Base-by-base conservation (phyloP, 2,797 vertebrate species). In the Pagetopsis macropterus region DNA sequence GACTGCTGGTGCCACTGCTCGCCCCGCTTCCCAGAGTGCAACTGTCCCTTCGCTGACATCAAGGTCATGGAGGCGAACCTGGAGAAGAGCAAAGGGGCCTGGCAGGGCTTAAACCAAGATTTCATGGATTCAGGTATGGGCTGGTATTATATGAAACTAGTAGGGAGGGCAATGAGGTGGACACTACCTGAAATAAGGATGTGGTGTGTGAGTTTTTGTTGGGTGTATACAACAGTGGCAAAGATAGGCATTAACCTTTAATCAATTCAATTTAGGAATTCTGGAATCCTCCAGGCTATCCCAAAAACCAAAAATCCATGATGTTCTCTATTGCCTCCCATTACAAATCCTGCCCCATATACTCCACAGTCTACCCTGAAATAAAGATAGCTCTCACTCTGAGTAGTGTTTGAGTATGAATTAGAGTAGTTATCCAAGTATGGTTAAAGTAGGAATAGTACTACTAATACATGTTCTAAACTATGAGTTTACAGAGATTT, bases 1-100 rank as follows among this genome's bases (percentile, higher is more conserved):
- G 98, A 99, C 93, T 99, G 98, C 91, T 97, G 93, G 97, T 99
- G 98, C 89, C 94, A 89, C 37, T 99, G 98, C 88, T 94, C 95
- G 16, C 67, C 95, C 2, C 83, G 94, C 61, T 98, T 96, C 84
- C 96, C 97, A 9, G 95, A 95, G 63, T 99, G 98, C 92, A 99
- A 98, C 93, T 99, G 98, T 86, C 98, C 98, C 0, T 95, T 96
- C 1, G 88, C 96, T 0, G 98, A 99, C 86, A 92, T 99, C 92
- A 96, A 96, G 81, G 95, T 96, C 9, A 96, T 99, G 96, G 97
- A 99, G 86, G 95, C 94, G 50, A 97, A 95, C 89, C 91, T 99
- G 82, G 90, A 90, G 70, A 97, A 98, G 90, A 95, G 95, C 82
- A 96, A 94, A 68, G 92, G 94, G 1, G 89, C 95, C 82, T 98